phyloP scores from a whole-genome alignment of 1,140 invertebrate species.

The Aphis craccivora region DNA sequence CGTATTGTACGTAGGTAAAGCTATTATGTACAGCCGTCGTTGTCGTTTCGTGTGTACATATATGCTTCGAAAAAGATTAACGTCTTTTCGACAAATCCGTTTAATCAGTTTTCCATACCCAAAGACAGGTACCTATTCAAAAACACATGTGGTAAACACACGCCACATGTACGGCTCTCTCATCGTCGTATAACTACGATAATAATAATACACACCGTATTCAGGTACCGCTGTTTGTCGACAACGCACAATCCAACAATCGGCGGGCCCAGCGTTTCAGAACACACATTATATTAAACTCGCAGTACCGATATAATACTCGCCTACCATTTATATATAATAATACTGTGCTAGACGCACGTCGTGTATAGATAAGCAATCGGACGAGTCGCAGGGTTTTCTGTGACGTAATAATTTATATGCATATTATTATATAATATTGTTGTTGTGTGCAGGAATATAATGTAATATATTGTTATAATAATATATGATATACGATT shows the following conservation, averaged over 20 bases:
- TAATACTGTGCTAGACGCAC: background rate
- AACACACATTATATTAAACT: background rate
- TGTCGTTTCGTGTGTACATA: background rate
- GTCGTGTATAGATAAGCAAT: constrained; percentile 9
- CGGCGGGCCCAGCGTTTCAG: background rate
- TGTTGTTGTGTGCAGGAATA: background rate
- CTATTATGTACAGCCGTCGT: background rate
- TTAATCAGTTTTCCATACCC: background rate
- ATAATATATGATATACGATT: background rate
- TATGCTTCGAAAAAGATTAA: constrained; percentile 6
- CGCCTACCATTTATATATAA: background rate
- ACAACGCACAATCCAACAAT: background rate
- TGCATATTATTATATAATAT: background rate
- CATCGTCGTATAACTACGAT: background rate
- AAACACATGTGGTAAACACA: constrained; percentile 8
- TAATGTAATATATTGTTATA: background rate
- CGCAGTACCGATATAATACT: too few species aligned
- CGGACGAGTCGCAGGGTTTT: background rate
- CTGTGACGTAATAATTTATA: background rate
- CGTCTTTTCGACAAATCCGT: constrained; percentile 23
- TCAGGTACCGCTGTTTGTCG: background rate
- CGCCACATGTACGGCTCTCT: background rate
- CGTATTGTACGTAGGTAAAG: background rate
- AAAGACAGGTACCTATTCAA: constrained; percentile 23
- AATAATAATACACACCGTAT: background rate